phyloP scores from a whole-genome alignment of 2,888 invertebrate genomes.

The Drosophila birchii region DNA sequence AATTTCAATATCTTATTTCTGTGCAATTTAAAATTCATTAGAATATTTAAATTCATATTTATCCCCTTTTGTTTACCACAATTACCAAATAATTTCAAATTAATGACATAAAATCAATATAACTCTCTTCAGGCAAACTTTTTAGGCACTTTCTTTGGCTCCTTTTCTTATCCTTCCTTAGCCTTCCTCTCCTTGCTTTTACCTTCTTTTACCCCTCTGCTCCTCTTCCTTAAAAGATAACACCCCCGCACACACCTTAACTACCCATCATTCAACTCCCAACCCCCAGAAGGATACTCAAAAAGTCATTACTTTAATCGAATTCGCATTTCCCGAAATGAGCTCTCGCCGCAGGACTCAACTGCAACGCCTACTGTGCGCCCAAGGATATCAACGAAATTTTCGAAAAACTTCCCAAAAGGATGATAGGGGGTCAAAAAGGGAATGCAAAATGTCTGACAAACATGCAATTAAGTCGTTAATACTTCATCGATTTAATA shows the following conservation, averaged over 20 bases:
- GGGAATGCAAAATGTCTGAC: slow-evolving; percentile 74
- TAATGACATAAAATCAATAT: slow-evolving; percentile 26
- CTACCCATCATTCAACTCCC: neutral
- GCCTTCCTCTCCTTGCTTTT: neutral
- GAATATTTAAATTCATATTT: neutral
- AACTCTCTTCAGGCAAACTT: slow-evolving; percentile 11
- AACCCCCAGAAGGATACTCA: slow-evolving; percentile 29
- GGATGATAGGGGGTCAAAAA: neutral
- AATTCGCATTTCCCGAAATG: slow-evolving; percentile 72
- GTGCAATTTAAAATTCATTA: neutral
- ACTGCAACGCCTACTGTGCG: slow-evolving; percentile 65
- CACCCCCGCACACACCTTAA: slow-evolving; percentile 23
- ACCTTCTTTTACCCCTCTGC: neutral
- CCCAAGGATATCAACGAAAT: slow-evolving; percentile 36
- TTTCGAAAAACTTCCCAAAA: slow-evolving; percentile 59
- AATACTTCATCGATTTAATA: slow-evolving; percentile 84
- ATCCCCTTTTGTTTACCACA: neutral
- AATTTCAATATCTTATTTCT: neutral
- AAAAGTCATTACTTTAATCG: slow-evolving; percentile 72
- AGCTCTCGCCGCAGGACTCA: slow-evolving; percentile 45
- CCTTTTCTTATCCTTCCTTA: neutral
- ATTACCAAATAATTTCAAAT: slow-evolving; percentile 12
- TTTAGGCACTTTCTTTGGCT: slow-evolving; percentile 3
- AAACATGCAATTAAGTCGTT: slow-evolving; percentile 84
- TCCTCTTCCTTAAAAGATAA: neutral